Evolutionary conservation across 2,113 vertebrate genomes (phyloP), one percentile per base, ranked within the genome.

Genomic region (Pomatostomus ruficeps): DNA sequence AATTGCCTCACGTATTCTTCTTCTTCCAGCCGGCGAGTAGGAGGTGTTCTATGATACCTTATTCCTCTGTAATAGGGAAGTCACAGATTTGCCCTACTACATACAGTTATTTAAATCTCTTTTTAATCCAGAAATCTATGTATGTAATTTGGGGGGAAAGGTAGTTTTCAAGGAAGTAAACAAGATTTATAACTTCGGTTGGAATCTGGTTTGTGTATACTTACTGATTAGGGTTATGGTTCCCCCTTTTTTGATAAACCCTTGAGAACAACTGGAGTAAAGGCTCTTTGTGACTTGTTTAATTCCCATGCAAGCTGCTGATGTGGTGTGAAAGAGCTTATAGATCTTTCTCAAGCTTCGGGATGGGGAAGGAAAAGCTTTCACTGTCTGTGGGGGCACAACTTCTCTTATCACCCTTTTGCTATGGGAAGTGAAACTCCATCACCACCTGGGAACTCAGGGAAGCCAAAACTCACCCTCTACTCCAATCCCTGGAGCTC

Each of bases 41-140:
- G 91, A 94, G 93, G 89, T 97, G 94, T 95, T 95, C 92, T 87
- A 75, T 95, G 89, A 65, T 79, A 91, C 85, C 87, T 95, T 97
- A 94, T 75, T 95, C 84, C 62, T 79, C 89, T 85, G 84, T 95
- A 95, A 85, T 92, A 91, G 54, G 84, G 93, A 95, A 95, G 70
- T 86, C 77, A 89, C 66, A 91, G 74, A 92, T 91, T 91, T 94
- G 29, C 42, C 62, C 70, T 79, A 72, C 87, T 91, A 89, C 66
- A 70, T 89, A 54, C n/a, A 57, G 46, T 75, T 81, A 72, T 24
- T 92, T 85, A 85, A 81, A 82, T 38, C 3, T 79, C 45, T 38
- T 92, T 93, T 92, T 57, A 93, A 78, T 96, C 61, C 66, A 89
- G 49, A 75, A 72, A 92, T 57, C 20, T 68, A 11, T 38, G 18